phyloP scores from a whole-genome alignment of 2,797 vertebrate genomes.

The Pangasius sanitwongsei region DNA sequence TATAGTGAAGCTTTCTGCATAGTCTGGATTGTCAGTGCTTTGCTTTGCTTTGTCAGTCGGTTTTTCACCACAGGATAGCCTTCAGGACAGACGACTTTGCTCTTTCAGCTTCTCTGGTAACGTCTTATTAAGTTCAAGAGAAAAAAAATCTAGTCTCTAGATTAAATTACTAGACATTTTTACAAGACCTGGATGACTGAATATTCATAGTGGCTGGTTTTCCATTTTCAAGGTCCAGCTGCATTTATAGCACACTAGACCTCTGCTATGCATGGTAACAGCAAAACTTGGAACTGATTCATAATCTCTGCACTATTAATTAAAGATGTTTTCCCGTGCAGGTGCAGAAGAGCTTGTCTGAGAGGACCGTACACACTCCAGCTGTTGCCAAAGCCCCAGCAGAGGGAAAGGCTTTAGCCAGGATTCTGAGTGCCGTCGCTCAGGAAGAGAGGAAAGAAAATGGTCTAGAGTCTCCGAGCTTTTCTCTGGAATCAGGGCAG shows the following conservation, averaged over 20 bases:
- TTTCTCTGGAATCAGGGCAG: constrained; percentile 23
- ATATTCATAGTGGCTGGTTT: background rate
- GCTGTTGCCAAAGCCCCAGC: constrained; percentile 42
- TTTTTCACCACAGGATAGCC: background rate
- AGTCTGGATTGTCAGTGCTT: background rate
- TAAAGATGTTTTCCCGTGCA: constrained; percentile 42
- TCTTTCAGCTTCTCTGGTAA: background rate
- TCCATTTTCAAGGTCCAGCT: background rate
- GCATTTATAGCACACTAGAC: background rate
- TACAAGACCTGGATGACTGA: background rate
- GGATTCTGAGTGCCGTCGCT: constrained; percentile 51
- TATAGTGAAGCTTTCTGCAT: background rate
- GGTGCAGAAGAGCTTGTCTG: constrained; percentile 66
- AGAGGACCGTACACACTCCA: constrained; percentile 43
- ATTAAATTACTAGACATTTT: background rate
- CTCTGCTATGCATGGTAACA: background rate
- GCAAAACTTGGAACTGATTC: background rate
- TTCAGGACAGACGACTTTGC: background rate
- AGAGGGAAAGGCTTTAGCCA: constrained; percentile 52
- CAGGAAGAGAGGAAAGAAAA: constrained; percentile 55
- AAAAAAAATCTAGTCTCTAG: background rate
- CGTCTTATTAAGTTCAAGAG: background rate
- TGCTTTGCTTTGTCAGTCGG: background rate
- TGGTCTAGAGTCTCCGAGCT: constrained; percentile 10
- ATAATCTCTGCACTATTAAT: background rate